These are phyloP conservation scores for Cerastis rubricosa DNA, from an alignment of 2,888 invertebrate species.

Conservation along the genomic window DNA sequence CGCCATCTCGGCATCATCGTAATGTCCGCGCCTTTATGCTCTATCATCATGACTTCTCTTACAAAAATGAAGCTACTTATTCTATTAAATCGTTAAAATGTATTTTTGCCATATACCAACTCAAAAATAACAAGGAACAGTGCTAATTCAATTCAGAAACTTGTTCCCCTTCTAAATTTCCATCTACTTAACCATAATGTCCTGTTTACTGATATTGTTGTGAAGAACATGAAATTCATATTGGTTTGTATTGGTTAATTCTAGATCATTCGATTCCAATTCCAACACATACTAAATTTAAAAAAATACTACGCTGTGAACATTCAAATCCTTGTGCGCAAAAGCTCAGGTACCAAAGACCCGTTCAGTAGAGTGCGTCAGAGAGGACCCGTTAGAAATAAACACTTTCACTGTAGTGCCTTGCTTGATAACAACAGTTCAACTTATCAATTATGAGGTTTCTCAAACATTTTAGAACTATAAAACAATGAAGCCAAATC, in stretches of 20 bases:
- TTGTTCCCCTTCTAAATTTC: slow-evolving; percentile 3
- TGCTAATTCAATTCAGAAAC: background rate
- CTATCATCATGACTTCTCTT: slow-evolving; percentile 73
- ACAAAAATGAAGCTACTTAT: slow-evolving; percentile 40
- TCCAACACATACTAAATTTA: slow-evolving; percentile 23
- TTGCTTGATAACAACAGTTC: slow-evolving; percentile 38
- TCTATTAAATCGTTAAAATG: slow-evolving; percentile 22
- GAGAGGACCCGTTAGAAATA: slow-evolving; percentile 69
- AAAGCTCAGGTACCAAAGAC: slow-evolving; percentile 38
- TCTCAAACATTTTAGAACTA: slow-evolving; percentile 13
- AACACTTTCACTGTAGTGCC: slow-evolving; percentile 69
- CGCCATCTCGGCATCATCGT: slow-evolving; percentile 69
- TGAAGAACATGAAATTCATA: slow-evolving; percentile 49
- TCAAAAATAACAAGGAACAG: background rate
- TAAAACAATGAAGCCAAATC: background rate
- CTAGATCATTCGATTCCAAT: slow-evolving; percentile 33
- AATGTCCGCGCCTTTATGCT: slow-evolving; percentile 68
- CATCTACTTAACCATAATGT: slow-evolving; percentile 19
- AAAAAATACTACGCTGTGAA: slow-evolving; percentile 33
- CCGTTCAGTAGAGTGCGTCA: slow-evolving; percentile 49
- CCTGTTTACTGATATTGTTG: slow-evolving; percentile 31
- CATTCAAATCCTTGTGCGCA: slow-evolving; percentile 45
- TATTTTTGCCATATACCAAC: slow-evolving; percentile 2
- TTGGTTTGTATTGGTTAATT: slow-evolving; percentile 15
- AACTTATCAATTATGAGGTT: slow-evolving; percentile 22